These are phyloP conservation scores for Callosobruchus maculatus DNA, from an alignment of 2,888 invertebrate species.

Conservation along the genomic window DNA sequence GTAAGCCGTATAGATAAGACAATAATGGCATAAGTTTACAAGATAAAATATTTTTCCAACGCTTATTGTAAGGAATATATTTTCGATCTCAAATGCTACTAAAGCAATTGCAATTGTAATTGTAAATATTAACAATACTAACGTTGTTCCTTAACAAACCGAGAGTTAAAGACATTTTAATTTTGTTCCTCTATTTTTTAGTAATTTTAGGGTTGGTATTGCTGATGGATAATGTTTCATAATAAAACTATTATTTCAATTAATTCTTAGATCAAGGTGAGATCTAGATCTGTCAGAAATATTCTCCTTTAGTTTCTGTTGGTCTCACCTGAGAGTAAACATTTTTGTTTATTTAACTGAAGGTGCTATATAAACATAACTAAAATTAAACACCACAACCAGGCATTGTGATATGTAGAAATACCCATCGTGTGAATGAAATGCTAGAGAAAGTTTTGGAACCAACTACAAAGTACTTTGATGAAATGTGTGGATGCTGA, in stretches of 20 bases:
- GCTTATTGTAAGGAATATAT: not conserved
- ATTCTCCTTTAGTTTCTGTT: too few species aligned
- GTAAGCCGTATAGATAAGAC: not conserved
- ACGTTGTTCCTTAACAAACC: not conserved
- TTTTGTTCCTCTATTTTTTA: too few species aligned
- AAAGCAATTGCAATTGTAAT: not conserved
- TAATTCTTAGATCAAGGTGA: too few species aligned
- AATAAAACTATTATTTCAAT: too few species aligned
- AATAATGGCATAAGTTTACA: not conserved
- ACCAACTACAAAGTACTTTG: not conserved
- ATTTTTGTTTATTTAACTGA: too few species aligned
- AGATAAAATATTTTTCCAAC: not conserved
- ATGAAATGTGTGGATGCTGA: not conserved
- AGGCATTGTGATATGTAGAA: not conserved
- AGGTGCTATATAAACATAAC: too few species aligned
- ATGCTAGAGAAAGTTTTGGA: not conserved
- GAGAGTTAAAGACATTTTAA: too few species aligned
- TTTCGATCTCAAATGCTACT: not conserved
- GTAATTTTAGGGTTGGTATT: too few species aligned
- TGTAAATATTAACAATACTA: not conserved
- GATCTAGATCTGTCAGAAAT: too few species aligned
- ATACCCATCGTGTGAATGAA: not conserved
- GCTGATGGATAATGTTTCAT: too few species aligned
- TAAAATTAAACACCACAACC: too few species aligned
- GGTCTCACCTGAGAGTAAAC: too few species aligned